Conservation (phyloP, 2,113 vertebrate genomes). For the Vulpes vulpes region DNA sequence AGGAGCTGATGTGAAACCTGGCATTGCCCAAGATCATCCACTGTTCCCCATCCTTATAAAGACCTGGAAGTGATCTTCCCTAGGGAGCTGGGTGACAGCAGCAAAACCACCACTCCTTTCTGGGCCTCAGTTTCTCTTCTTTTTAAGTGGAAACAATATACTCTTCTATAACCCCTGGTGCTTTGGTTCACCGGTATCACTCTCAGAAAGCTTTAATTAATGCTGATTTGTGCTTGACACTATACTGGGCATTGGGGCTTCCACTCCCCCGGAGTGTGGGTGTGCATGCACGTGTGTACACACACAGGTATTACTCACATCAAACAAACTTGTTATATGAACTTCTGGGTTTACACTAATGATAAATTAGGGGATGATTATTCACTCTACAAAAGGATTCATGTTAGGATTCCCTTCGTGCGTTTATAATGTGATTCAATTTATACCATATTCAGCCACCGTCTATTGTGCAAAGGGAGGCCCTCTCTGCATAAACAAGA, state of each 20-base stretch:
- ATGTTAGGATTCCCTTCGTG: constrained; percentile 69
- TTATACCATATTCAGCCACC: constrained; percentile 62
- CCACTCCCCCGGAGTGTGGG: no score
- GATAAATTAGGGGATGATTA: constrained; percentile 67
- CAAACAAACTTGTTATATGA: constrained; percentile 42
- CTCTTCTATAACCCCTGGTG: not conserved
- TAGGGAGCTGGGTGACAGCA: no score
- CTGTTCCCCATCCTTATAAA: not conserved
- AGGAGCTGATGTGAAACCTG: not conserved
- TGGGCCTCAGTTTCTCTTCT: not conserved
- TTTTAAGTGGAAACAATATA: not conserved
- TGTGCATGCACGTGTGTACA: not conserved
- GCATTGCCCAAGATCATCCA: rapidly evolving
- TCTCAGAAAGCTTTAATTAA: not conserved
- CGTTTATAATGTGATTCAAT: constrained; percentile 70
- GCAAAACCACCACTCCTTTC: not conserved
- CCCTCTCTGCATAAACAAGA: constrained; percentile 67
- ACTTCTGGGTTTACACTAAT: constrained; percentile 62
- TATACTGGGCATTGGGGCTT: not conserved
- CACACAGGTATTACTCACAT: constrained; percentile 34
- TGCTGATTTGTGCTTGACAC: not conserved
- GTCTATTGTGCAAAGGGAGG: constrained; percentile 57
- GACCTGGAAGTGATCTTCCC: not conserved
- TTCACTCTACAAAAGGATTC: constrained; percentile 71
- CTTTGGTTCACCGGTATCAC: not conserved